Evolutionary conservation across 2,888 invertebrate genomes (phyloP).

Genomic region (Erebia aethiops): DNA sequence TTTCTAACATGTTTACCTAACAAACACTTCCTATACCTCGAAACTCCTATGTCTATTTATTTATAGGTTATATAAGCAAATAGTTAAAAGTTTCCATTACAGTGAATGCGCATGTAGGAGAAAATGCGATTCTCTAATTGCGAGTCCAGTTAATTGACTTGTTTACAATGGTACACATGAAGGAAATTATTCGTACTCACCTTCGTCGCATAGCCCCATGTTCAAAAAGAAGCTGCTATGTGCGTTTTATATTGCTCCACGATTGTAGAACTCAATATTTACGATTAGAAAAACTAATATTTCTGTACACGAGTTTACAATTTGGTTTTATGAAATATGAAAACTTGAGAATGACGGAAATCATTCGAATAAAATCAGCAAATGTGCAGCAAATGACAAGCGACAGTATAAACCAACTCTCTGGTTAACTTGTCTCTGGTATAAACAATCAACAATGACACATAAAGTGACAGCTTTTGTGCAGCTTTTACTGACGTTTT

Average conservation of each 20-base stretch:
- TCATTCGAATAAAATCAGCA: too few species aligned
- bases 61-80: background rate
- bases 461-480: too few species aligned
- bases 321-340: background rate
- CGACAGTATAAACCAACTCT: too few species aligned
- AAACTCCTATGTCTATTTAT: background rate
- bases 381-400: too few species aligned
- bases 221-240: constrained; percentile 27
- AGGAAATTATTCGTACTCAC: constrained; percentile 54
- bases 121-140: constrained; percentile 42
- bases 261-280: constrained; percentile 20
- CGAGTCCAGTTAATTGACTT: constrained; percentile 62
- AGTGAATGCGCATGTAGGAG: constrained; percentile 18
- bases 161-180: constrained; percentile 57
- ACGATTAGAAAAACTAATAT: background rate
- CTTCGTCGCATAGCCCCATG: constrained; percentile 78
- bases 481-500: background rate
- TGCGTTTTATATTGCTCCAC: constrained; percentile 18
- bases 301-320: background rate
- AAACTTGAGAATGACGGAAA: background rate
- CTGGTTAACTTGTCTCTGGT: too few species aligned
- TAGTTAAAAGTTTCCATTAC: constrained; percentile 27
- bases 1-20: background rate
- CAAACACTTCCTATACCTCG: background rate
- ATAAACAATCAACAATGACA: too few species aligned